phyloP scores from a whole-genome alignment of 2,797 vertebrate genomes.

The Rachycentron canadum region DNA sequence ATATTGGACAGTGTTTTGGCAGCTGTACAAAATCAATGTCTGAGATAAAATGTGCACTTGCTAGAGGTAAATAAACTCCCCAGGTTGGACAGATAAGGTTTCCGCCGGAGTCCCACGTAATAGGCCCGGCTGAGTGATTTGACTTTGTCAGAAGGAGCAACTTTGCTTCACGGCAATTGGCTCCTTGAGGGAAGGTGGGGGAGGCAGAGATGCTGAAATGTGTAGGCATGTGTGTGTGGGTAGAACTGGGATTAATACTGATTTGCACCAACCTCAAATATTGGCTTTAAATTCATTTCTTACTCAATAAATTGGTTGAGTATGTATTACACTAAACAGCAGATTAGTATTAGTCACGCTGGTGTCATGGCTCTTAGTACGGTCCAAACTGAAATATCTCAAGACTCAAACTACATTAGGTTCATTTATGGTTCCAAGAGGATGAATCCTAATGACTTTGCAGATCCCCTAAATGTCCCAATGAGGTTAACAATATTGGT shows the following conservation, averaged over 20 bases:
- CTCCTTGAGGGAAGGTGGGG: slow-evolving; percentile 29
- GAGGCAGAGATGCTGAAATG: background rate
- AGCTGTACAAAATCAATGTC: slow-evolving; percentile 81
- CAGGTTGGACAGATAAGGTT: slow-evolving; percentile 63
- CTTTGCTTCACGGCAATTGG: slow-evolving; percentile 47
- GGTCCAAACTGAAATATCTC: too few relatives aligned
- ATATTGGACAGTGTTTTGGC: slow-evolving; percentile 75
- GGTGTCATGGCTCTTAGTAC: too few relatives aligned
- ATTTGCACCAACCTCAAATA: background rate
- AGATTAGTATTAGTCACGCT: too few relatives aligned
- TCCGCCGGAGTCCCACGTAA: slow-evolving; percentile 56
- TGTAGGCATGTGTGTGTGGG: background rate
- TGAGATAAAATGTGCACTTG: slow-evolving; percentile 76
- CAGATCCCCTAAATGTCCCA: background rate
- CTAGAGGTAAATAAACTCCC: slow-evolving; percentile 76
- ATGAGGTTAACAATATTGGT: background rate
- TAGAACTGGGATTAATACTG: background rate
- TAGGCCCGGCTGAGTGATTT: slow-evolving; percentile 55
- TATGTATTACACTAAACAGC: background rate
- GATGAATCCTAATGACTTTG: background rate
- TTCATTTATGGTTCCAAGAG: background rate
- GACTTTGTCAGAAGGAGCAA: slow-evolving; percentile 68
- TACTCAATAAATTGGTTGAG: background rate
- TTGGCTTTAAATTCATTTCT: background rate
- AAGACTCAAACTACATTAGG: background rate